Base-by-base conservation (phyloP, 2,888 invertebrate species). In the Philaethria dido region DNA sequence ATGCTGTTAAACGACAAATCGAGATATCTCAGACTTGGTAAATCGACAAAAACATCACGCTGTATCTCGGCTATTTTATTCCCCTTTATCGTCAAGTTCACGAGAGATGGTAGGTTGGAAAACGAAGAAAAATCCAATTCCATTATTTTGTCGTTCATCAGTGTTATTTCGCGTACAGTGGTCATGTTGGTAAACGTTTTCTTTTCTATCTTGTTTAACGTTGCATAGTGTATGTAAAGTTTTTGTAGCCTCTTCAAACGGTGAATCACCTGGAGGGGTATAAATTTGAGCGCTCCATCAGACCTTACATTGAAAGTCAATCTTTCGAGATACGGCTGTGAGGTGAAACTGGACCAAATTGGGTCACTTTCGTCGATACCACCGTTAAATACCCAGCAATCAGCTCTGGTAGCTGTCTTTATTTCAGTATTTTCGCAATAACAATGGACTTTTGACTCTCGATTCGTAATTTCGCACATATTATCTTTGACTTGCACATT, bases 1-100 rank as follows among this genome's bases (percentile, higher is more conserved):
- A 99, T 94, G 79, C 95, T 95, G 89, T 99, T 99, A 82, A 95
- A 96, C 81, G 97, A 97, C 74, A 99, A 93, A 81, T 95, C 95
- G 70, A 99, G 94, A 74, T 95, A 94, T 80, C 94, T 94, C 77
- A 97, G 89, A 69, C 93, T 93, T 2, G 97, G 96, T 71, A 97
- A 87, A 84, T 96, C 95, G 55, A 95, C 94, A 81, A 97, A 97
- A 55, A 96, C 95, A 77, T 95, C 94, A 70, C 95, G 93, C 81
- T 95, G 95, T 78, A 97, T 94, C 83, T 96, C 96, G 29, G 94
- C 93, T 78, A 97, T 95, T 82, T 94, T 94, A 89, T 97, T 97
- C 77, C 96, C 95, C 78, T 96, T 95, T 82, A 97, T 88, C 80
- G 95, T 95, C 77, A 97, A 89, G 75, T 95, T 94, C 67, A 94